These are phyloP conservation scores for Stictocephala bisonia DNA, from an alignment of 2,888 invertebrate genomes.

Conservation along the genomic window DNA sequence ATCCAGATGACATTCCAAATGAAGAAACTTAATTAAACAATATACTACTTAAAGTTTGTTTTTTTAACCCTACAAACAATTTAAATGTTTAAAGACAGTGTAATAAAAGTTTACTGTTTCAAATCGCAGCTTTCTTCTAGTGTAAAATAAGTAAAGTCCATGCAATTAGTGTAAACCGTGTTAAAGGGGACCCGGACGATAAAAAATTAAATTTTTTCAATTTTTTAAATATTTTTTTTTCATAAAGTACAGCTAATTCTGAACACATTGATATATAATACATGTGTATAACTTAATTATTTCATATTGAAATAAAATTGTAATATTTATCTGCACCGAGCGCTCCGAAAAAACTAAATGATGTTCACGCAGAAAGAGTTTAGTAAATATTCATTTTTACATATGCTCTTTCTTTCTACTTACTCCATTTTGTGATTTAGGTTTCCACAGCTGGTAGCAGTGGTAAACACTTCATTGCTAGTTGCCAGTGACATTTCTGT, in stretches of 20 bases:
- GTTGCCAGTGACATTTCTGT: not conserved
- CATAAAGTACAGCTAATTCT: not conserved
- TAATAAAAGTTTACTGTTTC: too few relatives aligned
- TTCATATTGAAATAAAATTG: not conserved
- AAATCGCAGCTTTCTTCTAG: too few relatives aligned
- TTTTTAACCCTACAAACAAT: too few relatives aligned
- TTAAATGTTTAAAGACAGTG: too few relatives aligned
- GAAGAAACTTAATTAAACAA: too few relatives aligned
- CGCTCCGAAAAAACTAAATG: too few relatives aligned
- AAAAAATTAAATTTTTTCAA: not conserved
- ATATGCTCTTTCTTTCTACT: not conserved
- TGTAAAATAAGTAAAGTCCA: too few relatives aligned
- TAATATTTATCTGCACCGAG: too few relatives aligned
- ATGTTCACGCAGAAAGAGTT: too few relatives aligned
- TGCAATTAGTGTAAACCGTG: too few relatives aligned
- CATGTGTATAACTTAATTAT: not conserved
- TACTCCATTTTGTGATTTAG: not conserved
- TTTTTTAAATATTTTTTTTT: not conserved
- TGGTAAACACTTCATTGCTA: not conserved
- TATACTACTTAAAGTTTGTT: too few relatives aligned
- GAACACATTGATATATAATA: slow-evolving; percentile 4
- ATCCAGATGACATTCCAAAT: too few relatives aligned
- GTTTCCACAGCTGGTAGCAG: not conserved
- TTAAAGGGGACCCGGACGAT: not conserved
- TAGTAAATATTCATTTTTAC: not conserved